These are phyloP conservation scores for Equus przewalskii DNA, from an alignment of 2,113 vertebrate genomes.

Conservation along the genomic window DNA sequence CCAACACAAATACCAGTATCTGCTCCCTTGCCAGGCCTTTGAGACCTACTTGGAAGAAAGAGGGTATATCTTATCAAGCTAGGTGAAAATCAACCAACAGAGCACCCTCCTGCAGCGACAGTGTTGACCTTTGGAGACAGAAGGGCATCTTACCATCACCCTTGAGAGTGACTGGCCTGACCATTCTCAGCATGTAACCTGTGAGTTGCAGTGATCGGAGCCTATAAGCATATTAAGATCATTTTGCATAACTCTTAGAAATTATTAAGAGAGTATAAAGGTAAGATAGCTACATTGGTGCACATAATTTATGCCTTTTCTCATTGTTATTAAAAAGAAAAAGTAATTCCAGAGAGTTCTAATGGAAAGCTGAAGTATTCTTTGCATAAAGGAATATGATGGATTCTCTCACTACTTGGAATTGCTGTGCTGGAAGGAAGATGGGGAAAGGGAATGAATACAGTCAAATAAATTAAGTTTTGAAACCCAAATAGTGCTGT, in stretches of 20 bases:
- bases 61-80: neutral
- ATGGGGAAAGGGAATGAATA: constrained; percentile 59
- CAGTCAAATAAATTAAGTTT: constrained; percentile 78
- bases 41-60: constrained; percentile 30
- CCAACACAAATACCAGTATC: neutral
- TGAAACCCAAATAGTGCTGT: constrained; percentile 72
- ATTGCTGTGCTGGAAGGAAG: constrained; percentile 62
- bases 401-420: constrained; percentile 58
- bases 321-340: constrained; percentile 42
- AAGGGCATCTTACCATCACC: neutral
- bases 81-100: neutral
- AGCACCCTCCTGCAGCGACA: neutral
- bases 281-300: neutral
- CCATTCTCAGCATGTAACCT: neutral
- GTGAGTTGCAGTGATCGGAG: neutral
- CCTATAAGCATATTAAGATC: neutral
- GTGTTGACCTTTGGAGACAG: neutral
- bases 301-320: constrained; percentile 9
- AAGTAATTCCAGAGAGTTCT: constrained; percentile 53
- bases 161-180: neutral
- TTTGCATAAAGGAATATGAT: constrained; percentile 50
- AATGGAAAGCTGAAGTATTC: constrained; percentile 16
- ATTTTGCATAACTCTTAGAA: neutral
- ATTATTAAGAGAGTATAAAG: constrained; percentile 35
- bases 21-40: neutral